Conservation (phyloP, 2,888 invertebrate species). For the Mesopsocus fuscifrons region DNA sequence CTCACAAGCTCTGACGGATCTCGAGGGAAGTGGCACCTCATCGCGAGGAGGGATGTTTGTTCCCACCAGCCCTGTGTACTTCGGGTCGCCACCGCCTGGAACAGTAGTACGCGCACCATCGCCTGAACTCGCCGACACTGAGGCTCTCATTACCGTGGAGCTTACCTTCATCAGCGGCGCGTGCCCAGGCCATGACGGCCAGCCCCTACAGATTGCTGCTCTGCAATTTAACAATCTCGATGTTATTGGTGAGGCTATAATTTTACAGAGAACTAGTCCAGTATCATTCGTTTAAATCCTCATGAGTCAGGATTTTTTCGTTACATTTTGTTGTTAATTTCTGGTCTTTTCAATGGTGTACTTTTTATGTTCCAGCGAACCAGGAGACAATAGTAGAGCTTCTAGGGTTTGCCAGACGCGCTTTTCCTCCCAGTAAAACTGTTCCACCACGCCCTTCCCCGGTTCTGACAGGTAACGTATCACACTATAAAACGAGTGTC, state of each 20-base stretch:
- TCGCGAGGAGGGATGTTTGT: too few relatives aligned
- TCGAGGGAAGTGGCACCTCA: slow-evolving; percentile 17
- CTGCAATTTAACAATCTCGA: slow-evolving; percentile 88
- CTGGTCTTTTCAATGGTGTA: too few relatives aligned
- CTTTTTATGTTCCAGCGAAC: slow-evolving; percentile 42
- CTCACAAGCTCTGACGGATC: slow-evolving; percentile 32
- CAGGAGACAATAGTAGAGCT: slow-evolving; percentile 90
- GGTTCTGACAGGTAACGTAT: slow-evolving; percentile 11
- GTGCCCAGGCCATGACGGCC: slow-evolving; percentile 22
- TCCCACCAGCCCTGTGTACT: too few relatives aligned
- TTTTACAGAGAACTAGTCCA: slow-evolving; percentile 11
- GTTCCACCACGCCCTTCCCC: slow-evolving; percentile 18
- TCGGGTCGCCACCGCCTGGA: slow-evolving; percentile 1
- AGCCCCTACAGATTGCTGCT: slow-evolving; percentile 49
- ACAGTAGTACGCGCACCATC: slow-evolving; percentile 23
- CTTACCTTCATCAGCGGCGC: slow-evolving; percentile 47
- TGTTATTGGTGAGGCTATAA: slow-evolving; percentile 76
- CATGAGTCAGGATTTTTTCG: too few relatives aligned
- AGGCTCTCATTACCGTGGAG: slow-evolving; percentile 64
- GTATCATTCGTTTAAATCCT: too few relatives aligned
- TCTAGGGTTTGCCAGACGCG: slow-evolving; percentile 66
- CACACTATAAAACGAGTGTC: too few relatives aligned
- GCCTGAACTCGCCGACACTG: slow-evolving; percentile 29
- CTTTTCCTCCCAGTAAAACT: slow-evolving; percentile 31
- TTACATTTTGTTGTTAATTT: slow-evolving; percentile 11